These are phyloP conservation scores for Thecophora atra DNA, from an alignment of 2,888 invertebrate genomes.

Conservation along the genomic window DNA sequence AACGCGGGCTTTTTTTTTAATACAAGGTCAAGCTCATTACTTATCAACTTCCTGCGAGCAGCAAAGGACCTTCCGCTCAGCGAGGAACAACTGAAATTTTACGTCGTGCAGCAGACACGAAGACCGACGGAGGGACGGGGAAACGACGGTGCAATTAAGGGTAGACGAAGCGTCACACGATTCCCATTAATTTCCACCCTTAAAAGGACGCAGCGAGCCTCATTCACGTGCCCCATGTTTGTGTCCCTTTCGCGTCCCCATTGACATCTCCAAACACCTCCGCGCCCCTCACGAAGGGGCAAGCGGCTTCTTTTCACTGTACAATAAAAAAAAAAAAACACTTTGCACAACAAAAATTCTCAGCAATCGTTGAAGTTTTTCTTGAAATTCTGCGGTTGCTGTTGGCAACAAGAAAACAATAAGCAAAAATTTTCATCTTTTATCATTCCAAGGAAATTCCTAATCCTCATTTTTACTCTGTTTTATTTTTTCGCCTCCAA, in stretches of 20 bases:
- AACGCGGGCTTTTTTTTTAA: background rate
- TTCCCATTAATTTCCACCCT: slow-evolving; percentile 13
- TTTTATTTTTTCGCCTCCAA: slow-evolving; percentile 38
- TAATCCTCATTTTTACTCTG: background rate
- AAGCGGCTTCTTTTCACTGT: background rate
- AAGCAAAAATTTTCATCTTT: background rate
- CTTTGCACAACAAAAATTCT: slow-evolving; percentile 29
- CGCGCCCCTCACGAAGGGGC: background rate
- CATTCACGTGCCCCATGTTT: background rate
- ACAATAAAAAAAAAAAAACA: slow-evolving; percentile 31
- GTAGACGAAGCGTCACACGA: background rate
- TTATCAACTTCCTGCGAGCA: background rate
- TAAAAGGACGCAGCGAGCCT: background rate
- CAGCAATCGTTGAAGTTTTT: slow-evolving; percentile 34
- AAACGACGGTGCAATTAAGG: background rate
- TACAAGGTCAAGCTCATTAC: slow-evolving; percentile 24
- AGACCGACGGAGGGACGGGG: background rate
- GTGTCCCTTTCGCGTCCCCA: background rate
- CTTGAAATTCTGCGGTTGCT: slow-evolving; percentile 36
- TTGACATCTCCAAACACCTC: background rate
- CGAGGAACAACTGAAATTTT: background rate
- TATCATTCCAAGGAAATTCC: background rate
- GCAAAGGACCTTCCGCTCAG: slow-evolving; percentile 1
- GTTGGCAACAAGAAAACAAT: slow-evolving; percentile 32
- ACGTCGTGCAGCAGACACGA: background rate